Conservation (phyloP, 2,888 invertebrate species). For the Epinotia brunnichana region DNA sequence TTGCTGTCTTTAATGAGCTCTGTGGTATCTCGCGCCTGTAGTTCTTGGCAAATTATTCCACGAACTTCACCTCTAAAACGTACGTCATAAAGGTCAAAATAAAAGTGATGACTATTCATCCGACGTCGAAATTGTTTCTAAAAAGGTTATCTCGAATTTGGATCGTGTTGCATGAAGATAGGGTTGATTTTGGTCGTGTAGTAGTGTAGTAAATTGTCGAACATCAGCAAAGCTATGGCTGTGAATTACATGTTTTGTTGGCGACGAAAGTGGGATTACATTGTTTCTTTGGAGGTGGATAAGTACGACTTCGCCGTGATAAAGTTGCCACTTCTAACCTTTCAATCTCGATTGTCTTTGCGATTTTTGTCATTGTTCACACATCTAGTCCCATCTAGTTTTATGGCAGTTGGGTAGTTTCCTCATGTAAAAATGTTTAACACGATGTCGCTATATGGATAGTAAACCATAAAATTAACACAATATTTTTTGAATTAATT, state of each 20-base stretch:
- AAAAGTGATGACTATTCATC: not conserved
- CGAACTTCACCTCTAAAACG: conserved; percentile 1
- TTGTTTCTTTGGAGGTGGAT: conserved; percentile 37
- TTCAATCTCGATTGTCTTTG: not conserved
- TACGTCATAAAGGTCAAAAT: conserved; percentile 16
- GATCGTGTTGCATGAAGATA: not conserved
- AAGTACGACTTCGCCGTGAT: conserved; percentile 34
- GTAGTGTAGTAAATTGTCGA: conserved; percentile 16
- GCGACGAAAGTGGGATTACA: conserved; percentile 35
- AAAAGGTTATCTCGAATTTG: not conserved
- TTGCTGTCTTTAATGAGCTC: conserved; percentile 42
- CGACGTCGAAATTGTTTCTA: not conserved
- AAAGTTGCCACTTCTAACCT: conserved; percentile 12
- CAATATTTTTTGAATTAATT: no score
- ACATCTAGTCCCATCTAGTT: not conserved
- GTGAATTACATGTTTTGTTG: conserved; percentile 41
- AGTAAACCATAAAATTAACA: no score
- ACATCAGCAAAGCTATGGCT: conserved; percentile 39
- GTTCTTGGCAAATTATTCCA: not conserved
- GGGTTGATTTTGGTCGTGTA: conserved; percentile 12
- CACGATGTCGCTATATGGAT: no score
- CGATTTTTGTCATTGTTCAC: not conserved
- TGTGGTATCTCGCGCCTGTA: conserved; percentile 26
- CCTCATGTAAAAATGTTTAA: no score
- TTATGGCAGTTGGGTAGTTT: not conserved